A percentile compares a stretch with the other conserved stretches of the same genome.
phyloP scores from a whole-genome alignment of 2,888 invertebrate species.

The Bombylius major region DNA sequence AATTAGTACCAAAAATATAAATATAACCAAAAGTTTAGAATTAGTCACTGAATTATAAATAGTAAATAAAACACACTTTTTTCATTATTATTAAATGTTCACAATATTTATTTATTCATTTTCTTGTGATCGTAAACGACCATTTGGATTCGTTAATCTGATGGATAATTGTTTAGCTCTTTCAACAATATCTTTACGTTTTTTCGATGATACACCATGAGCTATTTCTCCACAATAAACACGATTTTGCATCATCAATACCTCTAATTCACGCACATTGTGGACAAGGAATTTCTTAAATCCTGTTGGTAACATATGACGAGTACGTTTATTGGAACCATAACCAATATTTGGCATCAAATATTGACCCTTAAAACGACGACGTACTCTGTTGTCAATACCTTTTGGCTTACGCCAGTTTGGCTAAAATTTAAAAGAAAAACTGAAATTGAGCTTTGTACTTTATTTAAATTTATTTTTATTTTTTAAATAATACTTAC shows the following conservation, averaged over 20 bases:
- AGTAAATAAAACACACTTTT: too few relatives aligned
- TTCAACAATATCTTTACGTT: conserved; percentile 90
- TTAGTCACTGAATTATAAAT: too few relatives aligned
- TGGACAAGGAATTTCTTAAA: conserved; percentile 91
- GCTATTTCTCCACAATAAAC: conserved; percentile 97
- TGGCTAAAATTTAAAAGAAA: conserved; percentile 43
- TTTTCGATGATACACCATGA: conserved; percentile 95
- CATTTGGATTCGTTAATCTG: conserved; percentile 90
- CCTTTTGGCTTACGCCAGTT: conserved; percentile 99
- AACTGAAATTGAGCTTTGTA: conserved; percentile 1
- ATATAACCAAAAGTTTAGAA: too few relatives aligned
- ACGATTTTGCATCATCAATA: conserved; percentile 97
- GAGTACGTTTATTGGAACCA: conserved; percentile 87
- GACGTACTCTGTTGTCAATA: conserved; percentile 99
- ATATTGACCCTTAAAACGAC: conserved; percentile 98
- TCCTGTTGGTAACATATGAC: conserved; percentile 95
- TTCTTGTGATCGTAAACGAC: conserved; percentile 95
- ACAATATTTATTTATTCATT: conserved; percentile 63
- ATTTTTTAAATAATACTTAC: conserved; percentile 38
- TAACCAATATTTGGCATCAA: conserved; percentile 99
- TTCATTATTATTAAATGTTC: too few relatives aligned
- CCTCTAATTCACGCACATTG: conserved; percentile 88
- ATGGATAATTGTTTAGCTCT: conserved; percentile 92
- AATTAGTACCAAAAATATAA: too few relatives aligned
- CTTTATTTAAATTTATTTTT: neutral